Base-by-base conservation (phyloP, 2,888 invertebrate genomes). In the Caenorhabditis sp. region DNA sequence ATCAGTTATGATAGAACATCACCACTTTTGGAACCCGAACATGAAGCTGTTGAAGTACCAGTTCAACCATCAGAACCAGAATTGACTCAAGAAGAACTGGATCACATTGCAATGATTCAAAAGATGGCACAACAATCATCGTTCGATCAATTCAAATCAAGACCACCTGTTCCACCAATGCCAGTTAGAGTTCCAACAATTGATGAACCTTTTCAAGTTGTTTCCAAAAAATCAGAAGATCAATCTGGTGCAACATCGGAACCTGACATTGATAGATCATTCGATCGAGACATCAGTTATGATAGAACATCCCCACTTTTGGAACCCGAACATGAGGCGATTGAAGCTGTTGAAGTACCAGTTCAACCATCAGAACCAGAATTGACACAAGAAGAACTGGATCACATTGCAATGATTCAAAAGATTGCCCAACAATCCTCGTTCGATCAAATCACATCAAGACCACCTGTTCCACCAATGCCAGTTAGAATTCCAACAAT, bases 31-130 rank as follows among this genome's bases (percentile, higher is more conserved):
- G 14, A 37, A 10, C 43, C 26, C 27, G 19, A 54, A 19, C 24
- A 43, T 14, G 23, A 55, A 53, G 1, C 23, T n/a, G n/a, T 6
- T 64, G 72, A 51, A 43, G 65, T 24, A 51, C 63, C 67, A 5
- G 17, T 14, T 4, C 5, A 43, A 19, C 37, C 14, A 17, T 8
- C 21, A 58, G 23, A 21, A 1, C 59, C 63, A 19, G 61, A 51
- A n/a, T 54, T 77, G n/a, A 78, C 73, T 21, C 67, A 63, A 54
- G 77, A 58, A 17, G 77, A 77, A 37, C 31, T 77, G n/a, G 77
- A 77, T 53, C 60, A 60, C 26, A 58, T 78, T 53, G 62, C 74
- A 5, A 65, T 49, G 55, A 58, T 66, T 10, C 17, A 51, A n/a
- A 37, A 49, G 36, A 51, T 69, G 26, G 51, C 63, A 37, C 51